phyloP scores from a whole-genome alignment of 1,140 invertebrate species.

The Drosophila oshimai region DNA sequence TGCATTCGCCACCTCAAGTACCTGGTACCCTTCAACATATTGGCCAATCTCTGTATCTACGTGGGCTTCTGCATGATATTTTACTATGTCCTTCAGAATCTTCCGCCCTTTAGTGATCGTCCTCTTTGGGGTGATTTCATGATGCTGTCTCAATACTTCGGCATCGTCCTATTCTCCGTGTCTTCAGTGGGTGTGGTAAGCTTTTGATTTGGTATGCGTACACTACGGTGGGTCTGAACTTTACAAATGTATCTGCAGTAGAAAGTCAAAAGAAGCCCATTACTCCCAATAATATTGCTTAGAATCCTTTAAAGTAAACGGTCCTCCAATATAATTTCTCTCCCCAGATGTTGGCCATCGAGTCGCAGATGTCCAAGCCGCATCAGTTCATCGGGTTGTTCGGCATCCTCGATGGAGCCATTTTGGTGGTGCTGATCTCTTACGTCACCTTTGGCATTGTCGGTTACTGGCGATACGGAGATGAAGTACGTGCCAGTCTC shows the following conservation, averaged over 20 bases:
- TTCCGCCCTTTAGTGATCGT: conserved; percentile 8
- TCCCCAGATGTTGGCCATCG: conserved; percentile 41
- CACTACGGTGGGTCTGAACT: no score
- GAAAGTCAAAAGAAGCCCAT: no score
- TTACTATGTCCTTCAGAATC: conserved; percentile 20
- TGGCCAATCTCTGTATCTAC: conserved; percentile 12
- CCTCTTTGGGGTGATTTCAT: neutral
- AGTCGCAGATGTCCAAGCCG: conserved; percentile 35
- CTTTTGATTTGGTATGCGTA: no score
- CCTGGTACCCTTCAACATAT: conserved; percentile 24
- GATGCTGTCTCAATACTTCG: conserved; percentile 3
- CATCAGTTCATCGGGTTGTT: conserved; percentile 14
- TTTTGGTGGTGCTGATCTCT: neutral
- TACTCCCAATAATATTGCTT: no score
- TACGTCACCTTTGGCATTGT: conserved; percentile 27
- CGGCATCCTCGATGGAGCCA: conserved; percentile 15
- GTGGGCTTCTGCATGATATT: conserved; percentile 18
- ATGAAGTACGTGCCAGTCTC: neutral
- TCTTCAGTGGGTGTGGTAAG: conserved; percentile 51
- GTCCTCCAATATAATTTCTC: no score
- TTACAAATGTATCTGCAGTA: no score
- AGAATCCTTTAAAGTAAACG: no score
- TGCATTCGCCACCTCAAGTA: conserved; percentile 24
- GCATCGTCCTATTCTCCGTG: conserved; percentile 32
- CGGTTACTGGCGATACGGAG: conserved; percentile 51